Percentiles rank a stretch among this genome's conserved stretches.
Evolutionary conservation across 2,113 vertebrate species (phyloP).

Genomic region (Acrocephalus arundinaceus): DNA sequence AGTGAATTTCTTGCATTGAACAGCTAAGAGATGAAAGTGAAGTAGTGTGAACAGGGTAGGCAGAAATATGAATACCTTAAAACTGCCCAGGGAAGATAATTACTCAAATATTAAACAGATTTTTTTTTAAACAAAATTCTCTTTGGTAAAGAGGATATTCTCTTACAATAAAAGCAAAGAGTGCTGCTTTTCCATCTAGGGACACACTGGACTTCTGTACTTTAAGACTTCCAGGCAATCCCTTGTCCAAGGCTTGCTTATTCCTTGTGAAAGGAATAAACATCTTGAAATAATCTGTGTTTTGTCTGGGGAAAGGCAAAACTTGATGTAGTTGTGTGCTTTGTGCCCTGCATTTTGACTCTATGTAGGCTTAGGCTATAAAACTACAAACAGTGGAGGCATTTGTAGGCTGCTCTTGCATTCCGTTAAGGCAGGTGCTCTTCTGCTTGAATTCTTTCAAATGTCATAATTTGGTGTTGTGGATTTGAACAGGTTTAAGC

Average conservation of each 20-base stretch:
- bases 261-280: conserved; percentile 4
- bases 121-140: not conserved
- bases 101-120: not conserved
- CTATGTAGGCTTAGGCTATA: not conserved
- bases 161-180: not conserved
- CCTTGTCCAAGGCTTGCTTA: not conserved
- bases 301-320: conserved; percentile 26
- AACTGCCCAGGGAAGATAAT: not conserved
- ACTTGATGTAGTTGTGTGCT: not conserved
- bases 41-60: not conserved
- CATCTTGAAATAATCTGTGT: conserved; percentile 9
- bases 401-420: not conserved
- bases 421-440: not conserved
- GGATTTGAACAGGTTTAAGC: not conserved
- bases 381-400: not conserved
- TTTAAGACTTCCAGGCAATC: not conserved
- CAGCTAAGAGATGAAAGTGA: not conserved
- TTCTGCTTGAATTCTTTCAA: not conserved
- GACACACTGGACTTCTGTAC: not conserved
- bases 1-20: not conserved
- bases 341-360: not conserved
- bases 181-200: not conserved
- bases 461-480: not conserved
- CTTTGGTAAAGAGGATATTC: not conserved
- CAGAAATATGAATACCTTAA: not conserved